Base-by-base conservation (phyloP, 1,140 invertebrate genomes). In the Drosophila rhopaloa region DNA sequence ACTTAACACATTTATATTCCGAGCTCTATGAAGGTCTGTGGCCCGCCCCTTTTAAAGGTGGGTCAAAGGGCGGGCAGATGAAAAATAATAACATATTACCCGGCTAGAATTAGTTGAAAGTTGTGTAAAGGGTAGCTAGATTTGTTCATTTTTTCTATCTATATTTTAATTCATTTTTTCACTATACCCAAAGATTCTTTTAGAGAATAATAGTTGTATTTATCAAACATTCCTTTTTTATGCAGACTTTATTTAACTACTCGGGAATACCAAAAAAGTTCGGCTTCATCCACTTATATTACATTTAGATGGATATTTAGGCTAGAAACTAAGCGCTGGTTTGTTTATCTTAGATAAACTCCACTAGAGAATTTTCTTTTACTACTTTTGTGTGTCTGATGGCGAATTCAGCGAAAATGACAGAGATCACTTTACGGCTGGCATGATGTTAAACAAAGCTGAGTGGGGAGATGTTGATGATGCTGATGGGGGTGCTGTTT, bases 401-500 rank as follows among this genome's bases (percentile, higher is more conserved):
- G 43, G 50, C 29, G 47, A 43, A 44, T 9, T n/a, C 32, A 50
- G 38, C 51, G 46, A 70, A 67, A 73, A 72, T 74, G 72, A 77
- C 81, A 85, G 76, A 79, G 81, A 85, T 85, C 81, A 78, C 82
- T 81, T 86, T 63, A 79, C 78, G 75, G 57, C 44, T 80, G 81
- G 61, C 48, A 63, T 37, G 68, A 81, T 76, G 83, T 76, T 88
- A 82, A 88, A 86, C 82, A 85, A 86, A 82, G 73, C 71, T 76
- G 63, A 62, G 56, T 27, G 75, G 72, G 60, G 37, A 41, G 76
- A 75, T 71, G 79, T 56, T 81, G 77, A 85, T 63, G 63, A 81
- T 56, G 83, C 65, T 82, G 82, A 88, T 86, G 82, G 79, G 82
- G 83, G 82, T 88, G 51, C 58, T 82, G 82, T 82, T 86, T 88